Conservation (phyloP, 1,140 invertebrate species). For the Physella acuta region DNA sequence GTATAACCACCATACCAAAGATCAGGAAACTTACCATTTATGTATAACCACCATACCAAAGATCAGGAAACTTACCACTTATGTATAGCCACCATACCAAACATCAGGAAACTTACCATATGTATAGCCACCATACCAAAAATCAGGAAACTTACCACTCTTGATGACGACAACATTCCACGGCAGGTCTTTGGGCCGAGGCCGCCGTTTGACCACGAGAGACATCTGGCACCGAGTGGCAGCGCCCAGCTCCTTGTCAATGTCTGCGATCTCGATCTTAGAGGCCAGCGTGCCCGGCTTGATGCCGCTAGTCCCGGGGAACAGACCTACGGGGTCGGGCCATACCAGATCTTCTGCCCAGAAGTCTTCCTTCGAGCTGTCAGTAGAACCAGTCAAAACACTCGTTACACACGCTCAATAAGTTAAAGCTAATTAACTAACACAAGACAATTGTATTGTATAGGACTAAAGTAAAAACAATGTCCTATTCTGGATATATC, state of each 20-base stretch:
- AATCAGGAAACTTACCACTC: conserved; percentile 5
- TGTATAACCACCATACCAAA: too few relatives aligned
- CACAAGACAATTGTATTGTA: too few relatives aligned
- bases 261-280: neutral
- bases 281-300: neutral
- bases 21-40: too few relatives aligned
- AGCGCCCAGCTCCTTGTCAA: neutral
- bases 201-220: conserved; percentile 5
- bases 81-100: too few relatives aligned
- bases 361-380: conserved; percentile 4
- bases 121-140: too few relatives aligned
- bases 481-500: too few relatives aligned
- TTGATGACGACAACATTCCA: conserved; percentile 16
- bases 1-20: too few relatives aligned
- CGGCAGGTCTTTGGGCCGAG: conserved; percentile 2
- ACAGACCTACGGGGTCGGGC: conserved; percentile 7
- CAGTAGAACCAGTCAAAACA: neutral
- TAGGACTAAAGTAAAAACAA: too few relatives aligned
- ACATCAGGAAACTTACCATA: too few relatives aligned
- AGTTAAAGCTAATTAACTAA: too few relatives aligned
- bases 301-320: conserved; percentile 1
- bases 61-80: too few relatives aligned
- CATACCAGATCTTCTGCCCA: conserved; percentile 12
- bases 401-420: too few relatives aligned
- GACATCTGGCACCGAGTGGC: neutral